Evolutionary conservation across 1,140 invertebrate species (phyloP).

Genomic region (Calycopis cecrops): DNA sequence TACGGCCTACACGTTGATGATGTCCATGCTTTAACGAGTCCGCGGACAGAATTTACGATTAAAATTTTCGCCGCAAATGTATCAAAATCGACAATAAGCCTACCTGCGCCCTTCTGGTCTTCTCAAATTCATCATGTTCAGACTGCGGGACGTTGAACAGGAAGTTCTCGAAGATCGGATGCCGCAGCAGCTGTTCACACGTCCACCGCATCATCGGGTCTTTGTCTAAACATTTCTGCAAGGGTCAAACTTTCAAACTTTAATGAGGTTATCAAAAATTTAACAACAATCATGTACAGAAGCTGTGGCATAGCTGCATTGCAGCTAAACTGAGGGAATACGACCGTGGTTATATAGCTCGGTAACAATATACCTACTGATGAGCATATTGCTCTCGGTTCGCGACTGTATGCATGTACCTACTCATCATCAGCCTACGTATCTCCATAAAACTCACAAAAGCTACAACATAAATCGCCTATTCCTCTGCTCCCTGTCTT

Average conservation of each 20-base stretch:
- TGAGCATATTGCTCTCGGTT: no score
- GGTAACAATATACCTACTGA: no score
- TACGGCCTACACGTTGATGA: no score
- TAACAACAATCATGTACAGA: neutral
- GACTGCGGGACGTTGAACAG: constrained; percentile 83
- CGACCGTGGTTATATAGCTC: no score
- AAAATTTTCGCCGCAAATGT: neutral
- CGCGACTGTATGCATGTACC: no score
- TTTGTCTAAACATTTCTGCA: constrained; percentile 94
- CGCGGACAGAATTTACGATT: no score
- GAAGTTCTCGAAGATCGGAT: constrained; percentile 92
- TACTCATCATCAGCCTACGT: no score
- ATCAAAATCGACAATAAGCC: no score
- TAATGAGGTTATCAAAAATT: neutral
- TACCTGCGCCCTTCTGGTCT: constrained; percentile 71
- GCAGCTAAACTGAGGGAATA: neutral
- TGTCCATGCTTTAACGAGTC: no score
- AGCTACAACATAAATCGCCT: no score
- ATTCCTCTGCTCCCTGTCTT: no score
- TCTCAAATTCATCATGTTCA: constrained; percentile 83
- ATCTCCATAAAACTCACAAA: no score
- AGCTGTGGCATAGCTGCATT: neutral
- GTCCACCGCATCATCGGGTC: constrained; percentile 94
- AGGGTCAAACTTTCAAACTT: constrained; percentile 13
- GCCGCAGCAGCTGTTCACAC: constrained; percentile 91